Conservation (phyloP, 2,888 invertebrate species). For the Lycocerus yunnanus region DNA sequence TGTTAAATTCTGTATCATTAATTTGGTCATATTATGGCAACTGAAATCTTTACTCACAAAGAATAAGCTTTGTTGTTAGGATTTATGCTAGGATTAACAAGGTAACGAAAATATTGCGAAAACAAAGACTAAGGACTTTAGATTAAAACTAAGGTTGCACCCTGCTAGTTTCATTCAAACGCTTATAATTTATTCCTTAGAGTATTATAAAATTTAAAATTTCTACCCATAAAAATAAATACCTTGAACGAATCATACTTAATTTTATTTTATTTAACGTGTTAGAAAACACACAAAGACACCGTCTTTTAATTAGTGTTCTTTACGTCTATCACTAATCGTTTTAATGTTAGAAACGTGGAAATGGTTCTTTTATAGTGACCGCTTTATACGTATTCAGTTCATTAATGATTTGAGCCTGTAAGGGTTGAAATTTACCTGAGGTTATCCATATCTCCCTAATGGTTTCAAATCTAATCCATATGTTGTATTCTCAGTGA, state of each 20-base stretch:
- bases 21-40: constrained; percentile 25
- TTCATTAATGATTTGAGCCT: neutral
- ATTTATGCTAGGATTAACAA: constrained; percentile 25
- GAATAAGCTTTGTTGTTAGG: constrained; percentile 20
- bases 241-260: too few relatives aligned
- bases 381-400: neutral
- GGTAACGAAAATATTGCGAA: constrained; percentile 23
- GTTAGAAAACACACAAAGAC: too few relatives aligned
- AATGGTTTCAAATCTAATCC: neutral
- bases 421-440: neutral
- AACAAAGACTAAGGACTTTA: constrained; percentile 9
- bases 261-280: too few relatives aligned
- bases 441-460: neutral
- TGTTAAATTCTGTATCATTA: constrained; percentile 16
- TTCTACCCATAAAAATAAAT: neutral
- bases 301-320: too few relatives aligned
- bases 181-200: neutral
- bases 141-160: neutral
- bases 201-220: neutral
- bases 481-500: neutral
- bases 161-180: neutral
- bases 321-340: too few relatives aligned
- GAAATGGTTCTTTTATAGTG: neutral
- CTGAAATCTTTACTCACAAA: constrained; percentile 21
- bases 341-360: too few relatives aligned